Conservation (phyloP, 2,888 invertebrate species). For the Pyrgus malvae region DNA sequence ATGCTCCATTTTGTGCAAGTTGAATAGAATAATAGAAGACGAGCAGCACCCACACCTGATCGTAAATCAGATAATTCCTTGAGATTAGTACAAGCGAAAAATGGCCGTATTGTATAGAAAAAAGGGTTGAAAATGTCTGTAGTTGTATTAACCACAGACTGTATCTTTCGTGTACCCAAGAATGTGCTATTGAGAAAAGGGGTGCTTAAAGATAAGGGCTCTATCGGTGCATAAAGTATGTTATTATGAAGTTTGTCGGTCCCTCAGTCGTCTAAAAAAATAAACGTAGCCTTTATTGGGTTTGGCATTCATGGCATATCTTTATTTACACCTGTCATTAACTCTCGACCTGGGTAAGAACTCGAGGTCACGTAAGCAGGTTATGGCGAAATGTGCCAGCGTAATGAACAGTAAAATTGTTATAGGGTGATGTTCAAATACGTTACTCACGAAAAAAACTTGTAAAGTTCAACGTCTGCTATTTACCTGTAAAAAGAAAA, state of each 20-base stretch:
- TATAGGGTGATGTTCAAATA: neutral
- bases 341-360: constrained; percentile 40
- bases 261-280: constrained; percentile 47
- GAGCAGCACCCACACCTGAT: constrained; percentile 61
- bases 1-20: constrained; percentile 65
- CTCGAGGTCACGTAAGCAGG: constrained; percentile 2
- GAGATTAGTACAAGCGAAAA: constrained; percentile 39
- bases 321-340: constrained; percentile 67
- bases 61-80: constrained; percentile 62
- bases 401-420: constrained; percentile 4
- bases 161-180: constrained; percentile 56
- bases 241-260: constrained; percentile 69
- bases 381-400: neutral
- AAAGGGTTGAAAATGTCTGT: constrained; percentile 49
- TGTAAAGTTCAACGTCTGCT: neutral
- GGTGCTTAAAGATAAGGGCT: constrained; percentile 67
- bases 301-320: constrained; percentile 56
- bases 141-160: constrained; percentile 39
- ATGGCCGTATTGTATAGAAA: constrained; percentile 44
- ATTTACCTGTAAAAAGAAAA: constrained; percentile 45
- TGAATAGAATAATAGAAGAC: constrained; percentile 59
- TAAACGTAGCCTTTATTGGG: constrained; percentile 45
- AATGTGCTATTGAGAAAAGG: constrained; percentile 71
- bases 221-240: constrained; percentile 76
- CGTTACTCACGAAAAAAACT: neutral